Base-by-base conservation (phyloP, 2,113 vertebrate genomes). In the Hiodon alosoides region DNA sequence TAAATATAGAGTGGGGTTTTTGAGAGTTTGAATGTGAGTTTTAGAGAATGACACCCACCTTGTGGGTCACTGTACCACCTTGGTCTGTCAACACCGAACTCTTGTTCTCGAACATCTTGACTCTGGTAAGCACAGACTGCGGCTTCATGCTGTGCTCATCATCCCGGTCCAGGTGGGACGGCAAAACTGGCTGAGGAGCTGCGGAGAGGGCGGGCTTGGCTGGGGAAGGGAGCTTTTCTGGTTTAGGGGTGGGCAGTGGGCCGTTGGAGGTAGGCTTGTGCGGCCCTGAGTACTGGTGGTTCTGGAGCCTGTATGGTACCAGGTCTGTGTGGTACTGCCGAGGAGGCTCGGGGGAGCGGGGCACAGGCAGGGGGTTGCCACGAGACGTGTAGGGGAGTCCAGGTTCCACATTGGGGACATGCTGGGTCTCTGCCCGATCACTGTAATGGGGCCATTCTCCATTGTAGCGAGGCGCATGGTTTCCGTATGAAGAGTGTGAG, bases 21-120 rank as follows among this genome's bases (percentile, higher is more conserved):
- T 31, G 31, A 31, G 31, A 31, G 31, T 31, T 31, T 31, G 31
- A 31, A 31, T 31, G 0, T 31, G 31, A 31, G 31, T 31, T 31
- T 31, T 31, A 31, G 31, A 31, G 31, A 31, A 31, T 31, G 52
- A 53, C 69, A 76, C 86, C 16, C 85, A 96, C 97, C 94, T 86
- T 96, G 75, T 89, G 89, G 51, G 69, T 62, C 7, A 89, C 75
- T 5, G 85, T 55, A 58, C 97, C 95, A 4, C 78, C 89, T 0
- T 90, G 94, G 76, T 97, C 95, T 84, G 96, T 59, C 1, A 94
- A 98, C 0, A 93, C 90, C 0, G 95, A 95, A 54, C 94, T 93
- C 73, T 96, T 97, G 85, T 97, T 97, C 79, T 99, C 97, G 85
- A 99, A 99, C 94, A 99, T 98, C 85, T 96, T 98, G 55, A 99